Conservation (phyloP, 2,113 vertebrate genomes). For the Sapayoa aenigma region DNA sequence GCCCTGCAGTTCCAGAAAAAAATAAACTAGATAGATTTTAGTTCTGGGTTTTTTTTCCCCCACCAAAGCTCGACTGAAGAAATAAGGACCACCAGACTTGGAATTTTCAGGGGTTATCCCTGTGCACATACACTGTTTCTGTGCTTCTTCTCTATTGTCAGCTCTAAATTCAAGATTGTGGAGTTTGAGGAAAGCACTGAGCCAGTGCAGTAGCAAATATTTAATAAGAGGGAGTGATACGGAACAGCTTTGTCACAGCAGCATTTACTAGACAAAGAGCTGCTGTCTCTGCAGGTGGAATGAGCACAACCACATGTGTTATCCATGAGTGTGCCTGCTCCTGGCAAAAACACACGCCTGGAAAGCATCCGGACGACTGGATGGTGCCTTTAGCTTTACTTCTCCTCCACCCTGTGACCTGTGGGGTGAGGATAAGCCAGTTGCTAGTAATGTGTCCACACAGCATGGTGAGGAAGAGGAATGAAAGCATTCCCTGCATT, state of each 20-base stretch:
- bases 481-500: not conserved
- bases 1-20: constrained; percentile 54
- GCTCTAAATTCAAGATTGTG: not conserved
- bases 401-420: not conserved
- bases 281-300: constrained; percentile 32
- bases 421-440: not conserved
- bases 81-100: not conserved
- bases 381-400: not conserved
- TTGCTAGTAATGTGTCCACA: not conserved
- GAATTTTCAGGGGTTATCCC: not conserved
- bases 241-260: constrained; percentile 49
- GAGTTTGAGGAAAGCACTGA: not conserved
- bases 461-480: not conserved
- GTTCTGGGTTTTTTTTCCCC: not conserved
- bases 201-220: not conserved
- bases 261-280: constrained; percentile 35
- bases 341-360: not conserved
- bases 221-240: not conserved
- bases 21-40: constrained; percentile 34
- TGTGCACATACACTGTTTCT: not conserved
- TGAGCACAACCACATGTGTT: not conserved
- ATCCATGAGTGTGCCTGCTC: not conserved
- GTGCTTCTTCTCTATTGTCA: not conserved
- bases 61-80: not conserved
- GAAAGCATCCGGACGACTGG: not conserved